Base-by-base conservation (phyloP, 2,888 invertebrate genomes). In the Homarus gammarus region DNA sequence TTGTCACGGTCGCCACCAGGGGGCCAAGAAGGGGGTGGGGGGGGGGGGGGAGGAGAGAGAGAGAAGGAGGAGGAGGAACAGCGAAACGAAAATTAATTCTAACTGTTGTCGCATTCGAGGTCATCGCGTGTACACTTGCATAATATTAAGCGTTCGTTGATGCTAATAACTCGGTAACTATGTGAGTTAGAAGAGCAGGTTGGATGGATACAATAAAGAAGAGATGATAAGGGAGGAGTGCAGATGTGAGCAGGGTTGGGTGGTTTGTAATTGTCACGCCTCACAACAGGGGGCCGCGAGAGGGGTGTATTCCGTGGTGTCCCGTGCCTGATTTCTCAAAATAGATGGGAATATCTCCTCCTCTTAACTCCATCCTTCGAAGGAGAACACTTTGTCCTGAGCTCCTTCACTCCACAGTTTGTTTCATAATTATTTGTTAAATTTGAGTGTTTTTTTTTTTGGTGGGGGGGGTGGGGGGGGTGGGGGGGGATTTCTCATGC, bases 211-310 rank as follows among this genome's bases (percentile, higher is more conserved):
- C 22, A 38, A 40, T 40, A 27, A 36, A 38, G 64, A 3, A 31
- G 1, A n/a, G 36, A n/a, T 38, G 38, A n/a, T 38, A 61, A 81
- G 38, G 22, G 40, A 38, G 81, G n/a, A 18, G 36, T 27, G 64
- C 22, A 33, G 64, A 64, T 31, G 33, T 22, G 73, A 73, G 73
- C 36, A 0, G 8, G 38, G 38, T 68, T 75, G 64, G 77, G 85
- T 56, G 51, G 68, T 85, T 78, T 85, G 85, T 85, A 85, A 78
- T 85, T 85, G 85, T 85, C 85, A 85, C 85, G 77, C 40, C 77
- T 38, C 85, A 40, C 85, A 56, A 77, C 78, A 85, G 77, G 85
- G 85, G 85, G 78, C n/a, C 61, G 49, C 77, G 56, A 64, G 64
- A 85, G 18, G 64, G 31, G 78, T 77, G 61, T 77, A 78, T 77